A percentile compares a stretch with the other conserved stretches of the same genome.
Conservation (phyloP, 37 sponge, comb jelly and placozoan species). For the Halisarca cf. caerulea region DNA sequence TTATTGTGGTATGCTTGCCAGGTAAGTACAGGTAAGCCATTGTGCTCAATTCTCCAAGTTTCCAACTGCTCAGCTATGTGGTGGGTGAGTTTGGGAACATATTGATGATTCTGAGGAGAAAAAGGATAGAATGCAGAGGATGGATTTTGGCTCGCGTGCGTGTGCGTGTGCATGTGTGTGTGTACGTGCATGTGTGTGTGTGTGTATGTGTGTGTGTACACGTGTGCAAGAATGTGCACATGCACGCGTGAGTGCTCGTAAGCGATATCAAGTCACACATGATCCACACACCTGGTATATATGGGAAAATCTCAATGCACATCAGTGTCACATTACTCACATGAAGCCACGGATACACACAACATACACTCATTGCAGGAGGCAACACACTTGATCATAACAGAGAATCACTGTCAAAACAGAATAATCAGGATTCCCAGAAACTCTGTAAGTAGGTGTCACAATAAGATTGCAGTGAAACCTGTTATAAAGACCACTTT, state of each 20-base stretch:
- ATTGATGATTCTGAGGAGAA: slow-evolving; percentile 35
- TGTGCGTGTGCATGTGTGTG: not conserved
- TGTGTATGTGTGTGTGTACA: not conserved
- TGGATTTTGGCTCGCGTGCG: too few species aligned
- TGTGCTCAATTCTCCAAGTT: slow-evolving; percentile 61
- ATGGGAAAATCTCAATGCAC: too few species aligned
- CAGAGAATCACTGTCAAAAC: not conserved
- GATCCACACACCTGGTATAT: too few species aligned
- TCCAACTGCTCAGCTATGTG: slow-evolving; percentile 49
- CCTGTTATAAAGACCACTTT: too few species aligned
- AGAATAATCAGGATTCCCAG: too few species aligned
- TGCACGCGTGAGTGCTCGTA: not conserved
- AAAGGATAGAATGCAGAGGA: not conserved
- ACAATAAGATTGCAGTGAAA: too few species aligned
- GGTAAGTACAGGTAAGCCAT: slow-evolving; percentile 68
- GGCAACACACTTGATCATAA: too few species aligned
- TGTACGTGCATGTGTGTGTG: slow-evolving; percentile 4
- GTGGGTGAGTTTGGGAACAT: slow-evolving; percentile 48
- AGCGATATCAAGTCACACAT: too few species aligned
- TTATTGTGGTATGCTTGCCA: slow-evolving; percentile 62
- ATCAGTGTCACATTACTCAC: too few species aligned
- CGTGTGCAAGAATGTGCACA: not conserved
- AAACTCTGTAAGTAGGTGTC: too few species aligned
- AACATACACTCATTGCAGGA: too few species aligned
- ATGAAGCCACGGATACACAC: too few species aligned